Evolutionary conservation across 2,888 invertebrate genomes (phyloP), one percentile per base, ranked within the genome.

Genomic region (Drosophila buzzatii): DNA sequence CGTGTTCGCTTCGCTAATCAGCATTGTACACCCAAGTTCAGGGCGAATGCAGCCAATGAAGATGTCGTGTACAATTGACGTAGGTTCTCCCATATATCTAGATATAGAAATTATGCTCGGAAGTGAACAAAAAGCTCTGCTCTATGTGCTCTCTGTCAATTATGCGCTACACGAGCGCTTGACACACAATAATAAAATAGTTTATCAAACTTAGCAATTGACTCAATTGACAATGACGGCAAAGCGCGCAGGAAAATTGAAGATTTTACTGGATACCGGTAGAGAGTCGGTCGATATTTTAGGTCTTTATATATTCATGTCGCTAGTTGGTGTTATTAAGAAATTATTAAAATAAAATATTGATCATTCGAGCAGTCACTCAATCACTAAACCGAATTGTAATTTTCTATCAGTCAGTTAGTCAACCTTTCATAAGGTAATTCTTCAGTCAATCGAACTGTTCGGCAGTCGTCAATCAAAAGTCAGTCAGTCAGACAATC

Each of bases 191-290:
- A 63, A 57, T 52, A 31, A 57, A 63, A 35, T 33, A 18, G 41
- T 62, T 60, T 61, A 20, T 39, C 33, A 35, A 18, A 44, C 55
- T 55, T 49, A 49, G 16, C 68, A 70, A 58, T 74, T 70, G 65
- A 69, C 41, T 57, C 71, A 79, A 79, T 79, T 79, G 69, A 35
- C 52, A 37, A 37, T 12, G 45, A 18, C 53, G 69, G 57, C 51
- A 14, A 20, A 14, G 52, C 16, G 33, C 9, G 20, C 37, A 58
- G 49, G 39, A 39, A n/a, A 39, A 12, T 12, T 45, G 12, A 23
- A 27, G 39, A 53, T 16, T 23, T 51, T n/a, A 53, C 42, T 33
- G 63, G 62, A 44, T 55, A 59, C 45, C 42, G 51, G 61, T 61
- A 47, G 27, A 39, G 6, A 27, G 10, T 39, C n/a, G 20, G 16